Percentiles rank a stretch among this genome's conserved stretches.
phyloP scores from a whole-genome alignment of 2,888 invertebrate species.

The Watsonalla binaria region DNA sequence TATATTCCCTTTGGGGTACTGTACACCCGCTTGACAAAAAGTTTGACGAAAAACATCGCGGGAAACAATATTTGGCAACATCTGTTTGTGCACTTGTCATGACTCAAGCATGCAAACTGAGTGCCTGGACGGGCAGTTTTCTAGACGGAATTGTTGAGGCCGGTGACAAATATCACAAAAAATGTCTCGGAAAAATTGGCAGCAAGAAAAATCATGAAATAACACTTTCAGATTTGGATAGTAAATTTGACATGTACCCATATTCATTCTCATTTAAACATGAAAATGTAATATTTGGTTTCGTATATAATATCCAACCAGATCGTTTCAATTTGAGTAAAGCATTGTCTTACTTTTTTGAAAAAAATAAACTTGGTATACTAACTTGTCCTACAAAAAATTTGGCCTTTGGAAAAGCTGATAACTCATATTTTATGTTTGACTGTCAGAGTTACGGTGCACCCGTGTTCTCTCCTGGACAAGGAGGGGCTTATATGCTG shows the following conservation, averaged over 20 bases:
- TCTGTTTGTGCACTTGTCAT: conserved; percentile 80
- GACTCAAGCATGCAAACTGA: conserved; percentile 77
- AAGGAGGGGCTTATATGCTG: conserved; percentile 79
- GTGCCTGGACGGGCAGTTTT: conserved; percentile 81
- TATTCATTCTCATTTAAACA: conserved; percentile 77
- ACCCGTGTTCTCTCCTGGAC: conserved; percentile 79
- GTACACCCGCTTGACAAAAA: conserved; percentile 79
- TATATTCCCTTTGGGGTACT: conserved; percentile 83
- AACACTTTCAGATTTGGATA: conserved; percentile 74
- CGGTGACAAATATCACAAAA: conserved; percentile 78
- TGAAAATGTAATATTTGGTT: conserved; percentile 79
- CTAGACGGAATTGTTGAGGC: conserved; percentile 80
- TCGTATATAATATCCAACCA: conserved; percentile 76
- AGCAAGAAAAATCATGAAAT: conserved; percentile 76
- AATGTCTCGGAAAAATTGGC: conserved; percentile 66
- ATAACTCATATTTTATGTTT: conserved; percentile 82
- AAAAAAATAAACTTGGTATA: conserved; percentile 72
- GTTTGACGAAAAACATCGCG: conserved; percentile 75
- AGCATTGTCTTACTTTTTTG: conserved; percentile 80
- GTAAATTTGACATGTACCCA: conserved; percentile 76
- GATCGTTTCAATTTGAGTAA: conserved; percentile 81
- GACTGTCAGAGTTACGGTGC: conserved; percentile 81
- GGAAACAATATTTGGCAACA: conserved; percentile 81
- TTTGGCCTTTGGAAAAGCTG: conserved; percentile 71
- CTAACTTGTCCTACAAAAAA: conserved; percentile 74